Evolutionary conservation across 2,113 vertebrate species (phyloP).

Genomic region (Cynopterus brachyotis): DNA sequence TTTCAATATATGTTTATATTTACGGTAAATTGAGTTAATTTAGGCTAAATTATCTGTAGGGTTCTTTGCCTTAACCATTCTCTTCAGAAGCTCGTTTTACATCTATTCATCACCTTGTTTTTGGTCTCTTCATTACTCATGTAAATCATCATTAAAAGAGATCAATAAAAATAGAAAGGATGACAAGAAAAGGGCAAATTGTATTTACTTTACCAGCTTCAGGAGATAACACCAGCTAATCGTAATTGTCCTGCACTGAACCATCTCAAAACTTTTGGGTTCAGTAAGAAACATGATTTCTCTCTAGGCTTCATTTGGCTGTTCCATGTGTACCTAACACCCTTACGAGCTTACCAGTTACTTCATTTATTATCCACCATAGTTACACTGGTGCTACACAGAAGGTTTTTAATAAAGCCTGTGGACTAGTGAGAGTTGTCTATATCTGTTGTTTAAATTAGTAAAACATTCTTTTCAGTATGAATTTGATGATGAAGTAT

Average conservation of each 20-base stretch:
- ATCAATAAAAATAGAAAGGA: neutral
- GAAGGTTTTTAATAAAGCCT: neutral
- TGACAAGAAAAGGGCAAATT: neutral
- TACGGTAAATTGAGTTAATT: neutral
- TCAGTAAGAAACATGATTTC: neutral
- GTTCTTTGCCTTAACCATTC: neutral
- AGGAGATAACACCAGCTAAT: neutral
- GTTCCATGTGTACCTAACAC: neutral
- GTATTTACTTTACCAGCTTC: neutral
- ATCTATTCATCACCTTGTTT: neutral
- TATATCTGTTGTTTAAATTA: conserved; percentile 39
- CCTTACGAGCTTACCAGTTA: neutral
- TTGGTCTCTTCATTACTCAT: neutral
- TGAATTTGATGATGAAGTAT: conserved; percentile 64
- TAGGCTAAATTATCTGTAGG: neutral
- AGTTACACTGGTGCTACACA: rapidly evolving
- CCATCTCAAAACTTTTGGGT: neutral
- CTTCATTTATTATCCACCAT: neutral
- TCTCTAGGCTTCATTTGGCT: neutral
- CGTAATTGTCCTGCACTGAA: neutral
- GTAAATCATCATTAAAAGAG: neutral
- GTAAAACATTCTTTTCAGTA: conserved; percentile 30
- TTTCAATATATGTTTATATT: neutral
- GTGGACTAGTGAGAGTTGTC: neutral
- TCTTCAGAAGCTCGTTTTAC: neutral